phyloP scores from a whole-genome alignment of 1,140 invertebrate species.

The Pseudomyrmex sp. region DNA sequence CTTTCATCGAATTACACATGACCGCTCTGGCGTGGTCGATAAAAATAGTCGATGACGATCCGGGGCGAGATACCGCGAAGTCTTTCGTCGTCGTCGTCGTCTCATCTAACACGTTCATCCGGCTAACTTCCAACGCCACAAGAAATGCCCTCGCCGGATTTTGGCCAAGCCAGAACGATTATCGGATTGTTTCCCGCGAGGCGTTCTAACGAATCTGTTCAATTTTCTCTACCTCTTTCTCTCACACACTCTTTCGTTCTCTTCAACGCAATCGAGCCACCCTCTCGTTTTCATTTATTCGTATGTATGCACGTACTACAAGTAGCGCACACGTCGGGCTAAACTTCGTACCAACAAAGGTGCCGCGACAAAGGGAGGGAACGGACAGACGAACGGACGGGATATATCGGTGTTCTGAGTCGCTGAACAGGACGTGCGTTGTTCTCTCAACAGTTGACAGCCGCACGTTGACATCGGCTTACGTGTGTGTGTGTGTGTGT shows the following conservation, averaged over 20 bases:
- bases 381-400: constrained; percentile 55
- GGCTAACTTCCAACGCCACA: constrained; percentile 6
- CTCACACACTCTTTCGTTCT: neutral
- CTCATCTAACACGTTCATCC: constrained; percentile 8
- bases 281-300: constrained; percentile 41
- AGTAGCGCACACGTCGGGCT: constrained; percentile 56
- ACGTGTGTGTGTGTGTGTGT: constrained; percentile 16
- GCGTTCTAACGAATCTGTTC: neutral
- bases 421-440: constrained; percentile 68
- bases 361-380: constrained; percentile 60
- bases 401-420: constrained; percentile 76
- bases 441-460: constrained; percentile 60
- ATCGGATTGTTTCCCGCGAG: constrained; percentile 25
- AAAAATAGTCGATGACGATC: constrained; percentile 44
- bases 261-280: constrained; percentile 16
- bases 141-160: constrained; percentile 14
- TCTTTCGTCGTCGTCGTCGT: neutral
- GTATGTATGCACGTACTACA: constrained; percentile 32
- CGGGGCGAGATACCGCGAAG: neutral
- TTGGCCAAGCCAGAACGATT: constrained; percentile 39
- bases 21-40: neutral
- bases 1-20: neutral
- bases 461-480: constrained; percentile 55
- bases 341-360: constrained; percentile 56
- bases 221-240: neutral